Base-by-base conservation (phyloP, 92 coral and sea anemone genomes). In the Blastomussa wellsi region DNA sequence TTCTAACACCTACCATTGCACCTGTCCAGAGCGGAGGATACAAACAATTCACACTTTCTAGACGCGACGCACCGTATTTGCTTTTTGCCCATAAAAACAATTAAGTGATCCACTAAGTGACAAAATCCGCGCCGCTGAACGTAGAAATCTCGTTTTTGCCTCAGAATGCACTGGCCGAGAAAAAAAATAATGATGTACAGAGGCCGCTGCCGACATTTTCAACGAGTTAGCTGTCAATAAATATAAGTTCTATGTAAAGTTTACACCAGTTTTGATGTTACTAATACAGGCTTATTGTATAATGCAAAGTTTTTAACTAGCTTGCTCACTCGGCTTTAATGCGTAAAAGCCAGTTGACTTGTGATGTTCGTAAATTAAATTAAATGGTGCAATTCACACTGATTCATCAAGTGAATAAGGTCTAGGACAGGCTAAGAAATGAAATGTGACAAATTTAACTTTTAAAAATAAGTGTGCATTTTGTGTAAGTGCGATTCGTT, bases 1-100 rank as follows among this genome's bases (percentile, higher is more conserved):
- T 28, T 80, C 37, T 42, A 8, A 62, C 74, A 64, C 82, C 84
- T 47, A 6, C 48, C 1, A 6, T 0, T 10, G 84, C 84, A 80
- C 84, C 84, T 80, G 75, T 72, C 69, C 38, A 1, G 55, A 36
- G 38, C 35, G 24, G 59, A 24, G 42, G 36, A 14, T 39, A 36
- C 68, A 28, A 59, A 26, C n/a, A 32, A 8, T 55, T 51, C 29
- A 36, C 80, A 77, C 80, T 19, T 52, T 26, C n/a, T n/a, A n/a
- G n/a, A 2, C 11, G 9, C 32, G 80, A 51, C 66, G 1, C 28
- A 0, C 44, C 31, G 38, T 48, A 47, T 42, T n/a, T 44, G 22
- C n/a, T 74, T 72, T 74, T 20, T 74, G 59, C 55, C 17, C 15
- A 11, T 13, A 24, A 29, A 1, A 69, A 7, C 22, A 28, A 29